phyloP scores from a whole-genome alignment of 2,113 vertebrate genomes.

The Lasiurus cinereus region DNA sequence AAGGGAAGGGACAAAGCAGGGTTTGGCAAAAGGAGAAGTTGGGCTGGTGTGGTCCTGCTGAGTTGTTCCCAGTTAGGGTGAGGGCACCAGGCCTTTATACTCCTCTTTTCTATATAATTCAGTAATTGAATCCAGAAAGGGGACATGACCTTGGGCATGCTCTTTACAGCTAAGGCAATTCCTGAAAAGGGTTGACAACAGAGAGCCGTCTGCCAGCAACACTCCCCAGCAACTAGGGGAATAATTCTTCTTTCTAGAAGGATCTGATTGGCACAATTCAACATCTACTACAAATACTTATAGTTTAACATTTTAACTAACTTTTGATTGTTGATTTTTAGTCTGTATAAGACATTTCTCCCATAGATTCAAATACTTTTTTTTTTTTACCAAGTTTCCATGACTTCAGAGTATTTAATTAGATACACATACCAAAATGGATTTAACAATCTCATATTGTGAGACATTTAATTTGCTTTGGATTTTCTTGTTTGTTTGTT shows the following conservation, averaged over 20 bases:
- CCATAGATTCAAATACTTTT: neutral
- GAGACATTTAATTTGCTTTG: neutral
- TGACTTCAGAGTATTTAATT: constrained; percentile 27
- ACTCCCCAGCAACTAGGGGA: neutral
- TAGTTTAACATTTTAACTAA: constrained; percentile 56
- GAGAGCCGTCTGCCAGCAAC: neutral
- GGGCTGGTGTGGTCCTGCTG: neutral
- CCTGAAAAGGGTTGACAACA: neutral
- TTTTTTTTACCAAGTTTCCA: neutral
- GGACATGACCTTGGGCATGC: neutral
- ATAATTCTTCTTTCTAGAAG: neutral
- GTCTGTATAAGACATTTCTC: neutral
- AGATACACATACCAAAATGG: neutral
- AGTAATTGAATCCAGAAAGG: neutral
- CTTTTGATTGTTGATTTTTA: constrained; percentile 28
- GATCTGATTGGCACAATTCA: neutral
- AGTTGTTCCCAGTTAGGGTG: neutral
- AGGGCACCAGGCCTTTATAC: neutral
- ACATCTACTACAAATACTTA: neutral
- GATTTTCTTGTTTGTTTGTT: too few species aligned
- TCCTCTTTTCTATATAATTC: neutral
- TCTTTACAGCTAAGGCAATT: neutral
- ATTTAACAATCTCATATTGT: neutral
- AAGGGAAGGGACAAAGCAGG: neutral
- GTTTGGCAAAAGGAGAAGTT: neutral